Evolutionary conservation across 2,888 invertebrate species (phyloP).

Genomic region (Plebejus argus): DNA sequence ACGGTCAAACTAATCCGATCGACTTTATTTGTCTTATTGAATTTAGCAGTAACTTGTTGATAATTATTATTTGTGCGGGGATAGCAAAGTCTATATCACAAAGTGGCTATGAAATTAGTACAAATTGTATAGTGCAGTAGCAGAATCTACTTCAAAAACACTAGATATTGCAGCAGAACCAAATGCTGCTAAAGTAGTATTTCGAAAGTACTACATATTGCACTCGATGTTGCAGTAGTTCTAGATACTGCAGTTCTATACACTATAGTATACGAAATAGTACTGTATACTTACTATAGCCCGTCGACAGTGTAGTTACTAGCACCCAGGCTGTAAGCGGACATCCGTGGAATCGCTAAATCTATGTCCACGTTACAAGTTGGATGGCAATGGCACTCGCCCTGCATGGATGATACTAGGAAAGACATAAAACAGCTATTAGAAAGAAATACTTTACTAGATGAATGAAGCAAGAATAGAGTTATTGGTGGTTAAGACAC

Average conservation of each 20-base stretch:
- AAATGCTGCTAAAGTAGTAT: too few species aligned
- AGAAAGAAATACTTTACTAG: not conserved
- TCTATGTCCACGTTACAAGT: conserved; percentile 52
- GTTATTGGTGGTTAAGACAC: not conserved
- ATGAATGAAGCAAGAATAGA: not conserved
- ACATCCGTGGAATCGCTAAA: conserved; percentile 37
- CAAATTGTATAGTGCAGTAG: too few species aligned
- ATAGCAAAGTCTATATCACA: too few species aligned
- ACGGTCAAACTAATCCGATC: too few species aligned
- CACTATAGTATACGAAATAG: not conserved
- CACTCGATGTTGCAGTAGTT: not conserved
- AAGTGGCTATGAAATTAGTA: too few species aligned
- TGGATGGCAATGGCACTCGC: conserved; percentile 49
- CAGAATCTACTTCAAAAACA: too few species aligned
- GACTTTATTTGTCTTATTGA: too few species aligned
- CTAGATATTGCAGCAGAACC: too few species aligned
- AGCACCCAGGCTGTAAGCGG: not conserved
- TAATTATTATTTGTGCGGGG: too few species aligned
- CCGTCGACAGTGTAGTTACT: conserved; percentile 45
- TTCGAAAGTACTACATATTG: too few species aligned
- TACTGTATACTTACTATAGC: conserved; percentile 56
- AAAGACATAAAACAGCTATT: conserved; percentile 14
- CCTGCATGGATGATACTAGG: conserved; percentile 45
- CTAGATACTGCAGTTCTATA: not conserved
- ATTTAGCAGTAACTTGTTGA: too few species aligned